Conservation (phyloP, 2,888 invertebrate species). For the Ethmia dodecea region DNA sequence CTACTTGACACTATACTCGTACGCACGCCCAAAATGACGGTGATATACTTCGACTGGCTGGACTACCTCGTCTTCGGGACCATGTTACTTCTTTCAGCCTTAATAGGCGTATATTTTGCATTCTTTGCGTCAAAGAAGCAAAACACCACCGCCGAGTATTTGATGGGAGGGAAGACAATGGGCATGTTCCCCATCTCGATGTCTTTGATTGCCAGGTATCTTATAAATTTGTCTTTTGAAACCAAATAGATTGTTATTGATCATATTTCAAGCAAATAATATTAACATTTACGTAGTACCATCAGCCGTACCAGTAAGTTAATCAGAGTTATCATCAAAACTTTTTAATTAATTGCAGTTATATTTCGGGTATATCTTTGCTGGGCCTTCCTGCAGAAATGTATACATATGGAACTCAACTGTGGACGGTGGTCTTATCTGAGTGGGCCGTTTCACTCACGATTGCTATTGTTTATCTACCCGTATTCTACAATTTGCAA, state of each 20-base stretch:
- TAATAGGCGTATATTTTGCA: slow-evolving; percentile 84
- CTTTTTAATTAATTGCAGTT: too few species aligned
- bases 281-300: too few species aligned
- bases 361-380: slow-evolving; percentile 85
- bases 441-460: slow-evolving; percentile 82
- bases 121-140: slow-evolving; percentile 82
- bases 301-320: too few species aligned
- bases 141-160: slow-evolving; percentile 83
- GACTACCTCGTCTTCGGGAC: slow-evolving; percentile 82
- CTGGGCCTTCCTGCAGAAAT: slow-evolving; percentile 86
- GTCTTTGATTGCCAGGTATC: slow-evolving; percentile 86
- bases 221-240: too few species aligned
- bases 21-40: slow-evolving; percentile 36
- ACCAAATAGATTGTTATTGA: too few species aligned
- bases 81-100: slow-evolving; percentile 80
- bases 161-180: slow-evolving; percentile 87
- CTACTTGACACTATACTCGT: slow-evolving; percentile 18
- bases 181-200: slow-evolving; percentile 88
- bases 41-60: slow-evolving; percentile 76
- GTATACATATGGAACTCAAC: slow-evolving; percentile 86
- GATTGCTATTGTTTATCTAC: slow-evolving; percentile 81
- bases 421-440: slow-evolving; percentile 81
- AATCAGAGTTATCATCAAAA: too few species aligned
- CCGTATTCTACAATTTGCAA: slow-evolving; percentile 85
- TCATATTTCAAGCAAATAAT: too few species aligned